These are phyloP conservation scores for Lepus americanus DNA, from an alignment of 2,113 vertebrate species.

Conservation along the genomic window DNA sequence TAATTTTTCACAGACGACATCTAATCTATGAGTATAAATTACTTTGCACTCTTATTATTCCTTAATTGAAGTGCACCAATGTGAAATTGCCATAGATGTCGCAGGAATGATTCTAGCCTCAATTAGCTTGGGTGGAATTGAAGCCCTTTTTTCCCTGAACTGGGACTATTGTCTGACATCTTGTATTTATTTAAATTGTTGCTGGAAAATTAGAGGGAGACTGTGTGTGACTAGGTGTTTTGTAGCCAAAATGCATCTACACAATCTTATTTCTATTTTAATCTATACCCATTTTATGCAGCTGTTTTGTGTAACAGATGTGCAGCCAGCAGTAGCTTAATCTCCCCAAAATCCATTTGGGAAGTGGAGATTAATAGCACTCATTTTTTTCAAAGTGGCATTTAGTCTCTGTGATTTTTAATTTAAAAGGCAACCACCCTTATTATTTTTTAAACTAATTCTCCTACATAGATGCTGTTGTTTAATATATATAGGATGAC, in stretches of 20 bases:
- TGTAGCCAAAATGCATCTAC: constrained; percentile 56
- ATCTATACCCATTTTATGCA: constrained; percentile 66
- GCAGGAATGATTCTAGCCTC: constrained; percentile 86
- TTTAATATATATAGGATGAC: constrained; percentile 65
- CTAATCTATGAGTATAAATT: constrained; percentile 92
- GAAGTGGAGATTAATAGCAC: constrained; percentile 81
- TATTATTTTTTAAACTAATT: constrained; percentile 70
- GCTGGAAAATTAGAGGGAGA: constrained; percentile 76
- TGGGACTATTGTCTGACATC: constrained; percentile 83
- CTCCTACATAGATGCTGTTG: constrained; percentile 53
- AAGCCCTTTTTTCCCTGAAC: constrained; percentile 77
- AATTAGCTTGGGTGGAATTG: constrained; percentile 86
- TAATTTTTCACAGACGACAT: constrained; percentile 90
- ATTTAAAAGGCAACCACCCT: constrained; percentile 66
- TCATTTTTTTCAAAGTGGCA: constrained; percentile 81
- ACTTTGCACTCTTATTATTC: constrained; percentile 89
- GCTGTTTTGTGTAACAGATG: constrained; percentile 83
- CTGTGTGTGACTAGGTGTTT: constrained; percentile 65
- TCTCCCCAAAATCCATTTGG: constrained; percentile 79
- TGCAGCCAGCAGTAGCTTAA: constrained; percentile 76
- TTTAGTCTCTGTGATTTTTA: constrained; percentile 76
- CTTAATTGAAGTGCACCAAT: constrained; percentile 91
- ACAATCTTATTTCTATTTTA: constrained; percentile 77
- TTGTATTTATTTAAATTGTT: constrained; percentile 87
- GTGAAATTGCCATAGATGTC: constrained; percentile 88